Percentiles rank a stretch among this genome's conserved stretches.
phyloP scores from a whole-genome alignment of 1,140 invertebrate species.

The Pentalonia nigronervosa region DNA sequence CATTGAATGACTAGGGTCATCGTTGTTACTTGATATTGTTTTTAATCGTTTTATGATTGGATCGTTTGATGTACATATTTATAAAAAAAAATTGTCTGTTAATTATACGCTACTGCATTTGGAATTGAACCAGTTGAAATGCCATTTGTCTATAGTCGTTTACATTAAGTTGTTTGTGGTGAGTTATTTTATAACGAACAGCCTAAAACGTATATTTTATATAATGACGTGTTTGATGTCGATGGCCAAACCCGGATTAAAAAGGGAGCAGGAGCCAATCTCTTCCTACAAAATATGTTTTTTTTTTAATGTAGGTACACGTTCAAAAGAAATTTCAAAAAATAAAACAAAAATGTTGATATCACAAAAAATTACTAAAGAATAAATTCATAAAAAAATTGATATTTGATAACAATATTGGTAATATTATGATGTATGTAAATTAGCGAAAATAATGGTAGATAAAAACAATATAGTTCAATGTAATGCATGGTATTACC shows the following conservation, averaged over 20 bases:
- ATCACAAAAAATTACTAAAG: background rate
- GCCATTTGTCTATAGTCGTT: background rate
- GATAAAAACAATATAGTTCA: background rate
- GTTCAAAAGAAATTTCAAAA: background rate
- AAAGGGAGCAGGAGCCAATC: background rate
- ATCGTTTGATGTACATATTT: background rate
- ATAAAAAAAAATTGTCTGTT: background rate
- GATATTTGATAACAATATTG: background rate
- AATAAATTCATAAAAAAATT: background rate
- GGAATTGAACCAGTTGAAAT: constrained; percentile 18
- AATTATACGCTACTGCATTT: background rate
- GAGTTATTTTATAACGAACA: background rate
- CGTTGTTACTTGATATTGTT: background rate
- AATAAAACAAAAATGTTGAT: background rate
- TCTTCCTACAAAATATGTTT: background rate
- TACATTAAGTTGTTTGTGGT: background rate
- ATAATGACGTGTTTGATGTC: background rate
- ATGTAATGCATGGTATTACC: background rate
- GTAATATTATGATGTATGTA: background rate
- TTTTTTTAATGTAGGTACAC: background rate
- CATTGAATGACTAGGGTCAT: background rate
- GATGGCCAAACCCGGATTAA: background rate
- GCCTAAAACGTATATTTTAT: background rate
- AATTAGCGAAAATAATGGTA: background rate
- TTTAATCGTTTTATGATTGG: constrained; percentile 20